A percentile compares a stretch with the other conserved stretches of the same genome.
Evolutionary conservation across 37 sponge, comb jelly and placozoan species (phyloP).

Genomic region (Beroe ovata): DNA sequence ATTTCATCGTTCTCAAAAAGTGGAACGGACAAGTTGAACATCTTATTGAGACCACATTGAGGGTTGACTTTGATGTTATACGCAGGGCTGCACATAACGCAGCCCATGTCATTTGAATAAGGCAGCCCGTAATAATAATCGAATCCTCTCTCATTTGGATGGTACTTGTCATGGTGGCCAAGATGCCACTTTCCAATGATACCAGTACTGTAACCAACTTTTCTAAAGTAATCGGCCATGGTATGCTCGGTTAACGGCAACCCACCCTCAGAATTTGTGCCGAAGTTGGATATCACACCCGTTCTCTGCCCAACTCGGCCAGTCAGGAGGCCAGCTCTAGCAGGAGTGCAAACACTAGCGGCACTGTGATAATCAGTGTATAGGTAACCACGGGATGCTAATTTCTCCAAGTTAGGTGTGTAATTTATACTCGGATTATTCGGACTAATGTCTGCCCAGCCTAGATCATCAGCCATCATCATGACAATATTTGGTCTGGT

Average conservation of each 20-base stretch:
- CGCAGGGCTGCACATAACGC: constrained; percentile 13
- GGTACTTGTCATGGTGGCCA: constrained; percentile 62
- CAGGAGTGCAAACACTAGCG: constrained; percentile 73
- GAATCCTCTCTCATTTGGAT: constrained; percentile 71
- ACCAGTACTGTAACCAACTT: constrained; percentile 70
- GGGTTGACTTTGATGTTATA: constrained; percentile 50
- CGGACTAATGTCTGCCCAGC: constrained; percentile 21
- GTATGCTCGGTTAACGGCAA: constrained; percentile 72
- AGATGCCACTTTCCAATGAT: constrained; percentile 77
- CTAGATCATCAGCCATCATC: constrained; percentile 64
- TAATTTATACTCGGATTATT: not conserved
- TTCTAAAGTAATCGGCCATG: constrained; percentile 69
- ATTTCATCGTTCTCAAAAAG: constrained; percentile 69
- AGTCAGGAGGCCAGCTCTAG: constrained; percentile 73
- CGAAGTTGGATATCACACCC: constrained; percentile 45
- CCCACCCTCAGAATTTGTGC: constrained; percentile 68
- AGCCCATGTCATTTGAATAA: constrained; percentile 75
- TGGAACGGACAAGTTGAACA: constrained; percentile 65
- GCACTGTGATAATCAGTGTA: constrained; percentile 78
- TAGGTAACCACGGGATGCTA: constrained; percentile 70
- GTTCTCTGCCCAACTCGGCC: constrained; percentile 61
- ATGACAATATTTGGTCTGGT: constrained; percentile 32
- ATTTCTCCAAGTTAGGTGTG: constrained; percentile 69
- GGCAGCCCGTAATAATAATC: constrained; percentile 73
- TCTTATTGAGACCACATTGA: not conserved